Evolutionary conservation across 2,888 invertebrate species (phyloP), one percentile per base, ranked within the genome.

Genomic region (Glyphotaelius pellucidus): DNA sequence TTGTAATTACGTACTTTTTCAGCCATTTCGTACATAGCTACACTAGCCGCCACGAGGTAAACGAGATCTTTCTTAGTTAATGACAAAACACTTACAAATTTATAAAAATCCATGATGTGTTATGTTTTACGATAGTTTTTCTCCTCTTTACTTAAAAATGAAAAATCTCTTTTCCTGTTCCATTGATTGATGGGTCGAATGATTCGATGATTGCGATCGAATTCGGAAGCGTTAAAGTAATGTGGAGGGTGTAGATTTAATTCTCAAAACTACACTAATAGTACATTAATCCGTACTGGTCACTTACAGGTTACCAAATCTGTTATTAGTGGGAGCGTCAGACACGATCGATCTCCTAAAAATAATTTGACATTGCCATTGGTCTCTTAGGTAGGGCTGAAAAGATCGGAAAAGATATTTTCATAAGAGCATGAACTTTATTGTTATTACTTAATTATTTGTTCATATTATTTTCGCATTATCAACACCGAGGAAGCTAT

Each of bases 331-430:
- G 86, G 42, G 86, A 86, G 86, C 42, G 35, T 86, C 42, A 42
- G 30, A 12, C 86, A 42, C 25, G n/a, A 86, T 42, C n/a, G 38
- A 86, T 86, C 42, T n/a, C 30, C 30, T 42, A 86, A 86, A 86
- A 25, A 14, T 67, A 67, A 86, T 86, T 86, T 86, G n/a, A 86
- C 86, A 47, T 42, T 42, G 86, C 86, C 86, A 47, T 86, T 85
- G 35, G 35, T 85, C 35, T 85, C 42, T 30, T 42, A 67, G 67
- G 2, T 67, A n/a, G 67, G 25, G 25, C 67, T 67, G 0, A 67
- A n/a, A 67, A 67, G 67, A n/a, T 67, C n/a, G n/a, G n/a, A n/a
- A n/a, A n/a, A n/a, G n/a, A 0, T 67, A 9, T 67, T 25, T 67
- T 67, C 67, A 67, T 67, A 67, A 67, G 9, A 67, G 67, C 67